Conservation (phyloP, 1,140 invertebrate species). For the Limonius californicus region DNA sequence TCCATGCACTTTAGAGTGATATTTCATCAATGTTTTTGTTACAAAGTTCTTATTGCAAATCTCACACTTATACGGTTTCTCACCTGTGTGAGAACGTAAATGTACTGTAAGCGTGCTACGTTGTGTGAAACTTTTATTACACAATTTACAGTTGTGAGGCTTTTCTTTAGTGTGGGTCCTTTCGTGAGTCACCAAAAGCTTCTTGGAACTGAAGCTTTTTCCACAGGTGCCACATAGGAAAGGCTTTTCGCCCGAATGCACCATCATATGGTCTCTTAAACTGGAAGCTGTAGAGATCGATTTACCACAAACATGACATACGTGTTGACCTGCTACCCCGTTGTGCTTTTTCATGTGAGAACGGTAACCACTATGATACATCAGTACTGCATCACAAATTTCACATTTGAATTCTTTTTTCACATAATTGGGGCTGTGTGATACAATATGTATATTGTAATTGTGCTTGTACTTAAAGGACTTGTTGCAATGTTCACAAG, state of each 20-base stretch:
- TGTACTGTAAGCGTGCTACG: conserved; percentile 36
- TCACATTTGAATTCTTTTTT: not conserved
- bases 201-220: not conserved
- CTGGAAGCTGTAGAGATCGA: not conserved
- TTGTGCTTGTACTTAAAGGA: not conserved
- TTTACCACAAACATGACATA: conserved; percentile 15
- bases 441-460: not conserved
- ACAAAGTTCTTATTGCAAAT: conserved; percentile 8
- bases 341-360: conserved; percentile 46
- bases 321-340: conserved; percentile 35
- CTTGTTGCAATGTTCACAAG: conserved; percentile 7
- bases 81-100: conserved; percentile 39
- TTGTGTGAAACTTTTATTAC: conserved; percentile 35
- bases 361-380: conserved; percentile 34
- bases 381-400: conserved; percentile 47
- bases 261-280: not conserved
- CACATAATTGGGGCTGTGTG: not conserved
- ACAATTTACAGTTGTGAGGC: conserved; percentile 44
- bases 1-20: no score
- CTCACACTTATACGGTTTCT: conserved; percentile 51
- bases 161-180: conserved; percentile 50
- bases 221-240: conserved; percentile 2
- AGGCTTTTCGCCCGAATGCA: not conserved
- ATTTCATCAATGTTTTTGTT: no score
- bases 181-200: conserved; percentile 19